These are phyloP conservation scores for Hyles lineata DNA, from an alignment of 2,888 invertebrate species.

Conservation along the genomic window DNA sequence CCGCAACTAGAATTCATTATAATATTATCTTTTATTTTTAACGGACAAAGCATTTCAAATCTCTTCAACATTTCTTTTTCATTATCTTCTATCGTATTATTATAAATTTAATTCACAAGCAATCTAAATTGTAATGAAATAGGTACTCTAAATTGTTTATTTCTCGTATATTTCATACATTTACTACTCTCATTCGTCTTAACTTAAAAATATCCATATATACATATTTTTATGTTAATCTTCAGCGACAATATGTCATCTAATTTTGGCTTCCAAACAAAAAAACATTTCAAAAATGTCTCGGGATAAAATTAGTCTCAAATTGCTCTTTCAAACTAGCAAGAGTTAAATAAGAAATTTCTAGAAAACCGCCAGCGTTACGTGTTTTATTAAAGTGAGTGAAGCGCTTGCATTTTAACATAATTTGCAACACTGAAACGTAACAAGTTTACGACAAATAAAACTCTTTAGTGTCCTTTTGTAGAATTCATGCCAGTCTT, in stretches of 20 bases:
- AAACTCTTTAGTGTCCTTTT: constrained; percentile 33
- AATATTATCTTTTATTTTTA: too few species aligned
- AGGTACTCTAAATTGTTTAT: too few species aligned
- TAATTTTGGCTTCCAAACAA: background rate
- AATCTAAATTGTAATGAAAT: too few species aligned
- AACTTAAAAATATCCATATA: too few species aligned
- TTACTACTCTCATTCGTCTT: too few species aligned
- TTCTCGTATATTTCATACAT: background rate
- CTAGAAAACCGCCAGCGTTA: constrained; percentile 3
- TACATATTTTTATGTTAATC: too few species aligned
- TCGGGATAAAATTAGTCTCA: background rate
- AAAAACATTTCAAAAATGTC: background rate
- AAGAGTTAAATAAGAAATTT: constrained; percentile 3
- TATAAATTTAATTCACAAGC: too few species aligned
- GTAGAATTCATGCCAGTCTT: constrained; percentile 36
- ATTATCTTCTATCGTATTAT: too few species aligned
- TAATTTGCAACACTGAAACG: constrained; percentile 28
- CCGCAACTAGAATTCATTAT: too few species aligned
- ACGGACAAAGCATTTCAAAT: too few species aligned
- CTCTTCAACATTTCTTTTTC: too few species aligned
- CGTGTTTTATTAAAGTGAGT: constrained; percentile 15
- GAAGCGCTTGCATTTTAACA: constrained; percentile 24
- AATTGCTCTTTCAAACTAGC: constrained; percentile 8
- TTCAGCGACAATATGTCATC: too few species aligned
- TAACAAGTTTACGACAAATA: constrained; percentile 39